phyloP scores from a whole-genome alignment of 2,113 vertebrate species.

The Cynoglossus semilaevis region DNA sequence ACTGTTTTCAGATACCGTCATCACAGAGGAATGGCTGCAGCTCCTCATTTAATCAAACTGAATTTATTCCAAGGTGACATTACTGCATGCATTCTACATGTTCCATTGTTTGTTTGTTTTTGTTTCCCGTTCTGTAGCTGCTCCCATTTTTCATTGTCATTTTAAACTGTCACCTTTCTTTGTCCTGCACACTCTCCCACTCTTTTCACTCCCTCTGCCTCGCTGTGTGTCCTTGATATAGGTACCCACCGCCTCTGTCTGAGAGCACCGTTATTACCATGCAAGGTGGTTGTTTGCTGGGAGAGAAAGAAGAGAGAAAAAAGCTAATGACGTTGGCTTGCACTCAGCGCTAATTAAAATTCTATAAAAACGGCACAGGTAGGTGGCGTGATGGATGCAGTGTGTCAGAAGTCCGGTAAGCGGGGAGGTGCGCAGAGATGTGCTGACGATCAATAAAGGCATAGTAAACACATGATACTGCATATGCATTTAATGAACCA shows the following conservation, averaged over 20 bases:
- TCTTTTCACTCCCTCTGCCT: conserved; percentile 26
- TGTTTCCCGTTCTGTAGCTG: conserved; percentile 4
- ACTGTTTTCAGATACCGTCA: conserved; percentile 53
- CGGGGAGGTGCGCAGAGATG: conserved; percentile 64
- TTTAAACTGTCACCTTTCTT: conserved; percentile 69
- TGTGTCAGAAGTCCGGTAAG: conserved; percentile 80
- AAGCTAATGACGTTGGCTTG: conserved; percentile 81
- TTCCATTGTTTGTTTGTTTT: conserved; percentile 43
- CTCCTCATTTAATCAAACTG: conserved; percentile 61
- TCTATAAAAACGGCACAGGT: conserved; percentile 83
- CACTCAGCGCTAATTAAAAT: conserved; percentile 82
- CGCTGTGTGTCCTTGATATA: conserved; percentile 66
- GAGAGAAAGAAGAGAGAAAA: conserved; percentile 52
- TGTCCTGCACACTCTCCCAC: conserved; percentile 41
- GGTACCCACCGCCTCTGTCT: conserved; percentile 52
- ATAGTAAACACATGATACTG: conserved; percentile 72
- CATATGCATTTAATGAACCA: conserved; percentile 82
- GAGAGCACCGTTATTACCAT: conserved; percentile 56
- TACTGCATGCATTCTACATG: conserved; percentile 59
- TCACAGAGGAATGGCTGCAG: conserved; percentile 43
- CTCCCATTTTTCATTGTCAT: conserved; percentile 74
- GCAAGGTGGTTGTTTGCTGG: conserved; percentile 50
- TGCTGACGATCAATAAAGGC: conserved; percentile 79
- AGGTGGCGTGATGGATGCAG: conserved; percentile 78
- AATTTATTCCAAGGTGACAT: conserved; percentile 77